phyloP scores from a whole-genome alignment of 2,113 vertebrate species.

The Neodon shergylaensis region DNA sequence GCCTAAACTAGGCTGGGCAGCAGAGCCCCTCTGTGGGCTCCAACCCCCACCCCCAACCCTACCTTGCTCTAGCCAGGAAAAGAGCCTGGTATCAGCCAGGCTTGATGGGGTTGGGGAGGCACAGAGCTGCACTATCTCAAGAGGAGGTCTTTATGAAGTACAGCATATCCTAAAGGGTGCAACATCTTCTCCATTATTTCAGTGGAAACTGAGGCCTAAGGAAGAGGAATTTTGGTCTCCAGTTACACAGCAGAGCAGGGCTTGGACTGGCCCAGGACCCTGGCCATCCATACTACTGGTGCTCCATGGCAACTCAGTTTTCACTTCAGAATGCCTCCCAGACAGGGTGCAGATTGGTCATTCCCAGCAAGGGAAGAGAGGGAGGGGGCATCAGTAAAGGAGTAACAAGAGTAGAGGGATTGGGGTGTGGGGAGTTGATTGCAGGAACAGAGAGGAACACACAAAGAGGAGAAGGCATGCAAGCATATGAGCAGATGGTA shows the following conservation, averaged over 20 bases:
- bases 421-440: background rate
- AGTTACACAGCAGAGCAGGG: background rate
- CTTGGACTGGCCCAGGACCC: background rate
- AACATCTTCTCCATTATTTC: background rate
- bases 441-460: background rate
- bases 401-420: background rate
- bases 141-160: background rate
- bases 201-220: conserved; percentile 40
- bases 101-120: no score
- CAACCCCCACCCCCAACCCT: background rate
- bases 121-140: background rate
- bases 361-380: background rate
- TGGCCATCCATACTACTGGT: background rate
- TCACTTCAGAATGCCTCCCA: background rate
- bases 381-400: background rate
- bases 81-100: background rate
- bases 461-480: background rate
- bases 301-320: background rate
- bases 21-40: conserved; percentile 42
- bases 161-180: background rate
- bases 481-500: background rate
- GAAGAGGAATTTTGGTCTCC: background rate
- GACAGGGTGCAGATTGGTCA: background rate
- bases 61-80: background rate
- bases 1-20: conserved; percentile 61